Conservation (phyloP, 2,797 vertebrate genomes). For the Notamacropus eugenii region DNA sequence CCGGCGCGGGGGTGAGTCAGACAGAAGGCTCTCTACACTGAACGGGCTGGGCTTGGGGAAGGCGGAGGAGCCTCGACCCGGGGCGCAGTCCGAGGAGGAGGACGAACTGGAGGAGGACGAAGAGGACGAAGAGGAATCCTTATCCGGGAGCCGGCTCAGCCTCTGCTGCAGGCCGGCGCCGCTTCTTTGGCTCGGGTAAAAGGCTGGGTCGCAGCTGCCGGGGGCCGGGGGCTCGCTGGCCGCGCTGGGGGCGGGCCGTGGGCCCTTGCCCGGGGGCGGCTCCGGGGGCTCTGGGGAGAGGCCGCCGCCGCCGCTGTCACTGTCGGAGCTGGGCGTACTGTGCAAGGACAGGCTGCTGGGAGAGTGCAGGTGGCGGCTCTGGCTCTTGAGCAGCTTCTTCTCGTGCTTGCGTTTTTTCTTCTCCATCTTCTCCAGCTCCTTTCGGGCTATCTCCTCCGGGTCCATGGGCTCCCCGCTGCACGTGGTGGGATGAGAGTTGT, state of each 20-base stretch:
- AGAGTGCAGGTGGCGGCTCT: slow-evolving; percentile 89
- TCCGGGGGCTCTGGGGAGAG: slow-evolving; percentile 87
- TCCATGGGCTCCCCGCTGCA: slow-evolving; percentile 99
- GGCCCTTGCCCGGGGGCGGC: slow-evolving; percentile 78
- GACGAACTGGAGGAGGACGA: slow-evolving; percentile 3
- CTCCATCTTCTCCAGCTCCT: slow-evolving; percentile 95
- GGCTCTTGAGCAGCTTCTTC: slow-evolving; percentile 94
- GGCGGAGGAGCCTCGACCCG: slow-evolving; percentile 84
- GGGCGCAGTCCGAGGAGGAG: slow-evolving; percentile 51
- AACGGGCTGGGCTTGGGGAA: slow-evolving; percentile 95
- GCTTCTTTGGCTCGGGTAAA: slow-evolving; percentile 83
- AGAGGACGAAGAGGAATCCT: slow-evolving; percentile 83
- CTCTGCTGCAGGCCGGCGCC: slow-evolving; percentile 81
- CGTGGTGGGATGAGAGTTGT: slow-evolving; percentile 98
- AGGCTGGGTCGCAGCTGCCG: slow-evolving; percentile 85
- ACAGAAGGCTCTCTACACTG: slow-evolving; percentile 96
- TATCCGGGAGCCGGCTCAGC: slow-evolving; percentile 87
- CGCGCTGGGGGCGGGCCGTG: slow-evolving; percentile 38
- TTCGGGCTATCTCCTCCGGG: slow-evolving; percentile 96
- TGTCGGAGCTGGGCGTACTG: slow-evolving; percentile 95
- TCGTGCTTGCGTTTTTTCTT: slow-evolving; percentile 98
- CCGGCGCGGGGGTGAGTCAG: slow-evolving; percentile 94
- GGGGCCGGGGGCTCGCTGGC: slow-evolving; percentile 87
- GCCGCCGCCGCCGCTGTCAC: slow-evolving; percentile 93
- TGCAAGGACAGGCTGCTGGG: slow-evolving; percentile 92